phyloP scores from a whole-genome alignment of 2,888 invertebrate species.

The Caenorhabditis sp. region DNA sequence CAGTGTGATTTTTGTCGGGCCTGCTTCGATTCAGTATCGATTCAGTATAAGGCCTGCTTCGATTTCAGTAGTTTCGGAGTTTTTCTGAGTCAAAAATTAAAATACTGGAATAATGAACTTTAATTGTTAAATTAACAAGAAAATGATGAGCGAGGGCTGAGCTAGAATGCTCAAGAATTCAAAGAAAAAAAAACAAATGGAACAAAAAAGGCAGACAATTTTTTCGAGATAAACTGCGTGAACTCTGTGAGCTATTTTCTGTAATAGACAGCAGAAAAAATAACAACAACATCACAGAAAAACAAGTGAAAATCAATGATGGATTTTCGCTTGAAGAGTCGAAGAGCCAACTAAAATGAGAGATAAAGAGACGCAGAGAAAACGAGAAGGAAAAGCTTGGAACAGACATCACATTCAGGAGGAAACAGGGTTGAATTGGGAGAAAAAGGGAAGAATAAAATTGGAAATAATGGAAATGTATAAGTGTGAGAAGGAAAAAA shows the following conservation, averaged over 20 bases:
- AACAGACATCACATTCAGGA: neutral
- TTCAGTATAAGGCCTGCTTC: no score
- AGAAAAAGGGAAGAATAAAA: neutral
- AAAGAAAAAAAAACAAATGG: neutral
- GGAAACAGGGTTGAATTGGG: neutral
- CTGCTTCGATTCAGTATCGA: no score
- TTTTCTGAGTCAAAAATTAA: no score
- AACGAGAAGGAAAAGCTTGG: neutral
- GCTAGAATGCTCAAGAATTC: neutral
- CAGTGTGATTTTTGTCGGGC: no score
- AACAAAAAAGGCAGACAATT: neutral
- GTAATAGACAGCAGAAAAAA: neutral
- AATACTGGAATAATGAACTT: no score
- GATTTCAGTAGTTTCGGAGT: no score
- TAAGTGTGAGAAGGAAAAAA: neutral
- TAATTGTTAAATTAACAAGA: no score
- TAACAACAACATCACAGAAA: neutral
- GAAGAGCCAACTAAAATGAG: neutral
- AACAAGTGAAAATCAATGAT: constrained; percentile 1
- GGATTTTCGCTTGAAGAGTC: neutral
- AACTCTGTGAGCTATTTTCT: neutral
- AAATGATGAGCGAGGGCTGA: no score
- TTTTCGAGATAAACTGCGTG: neutral
- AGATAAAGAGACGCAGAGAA: neutral
- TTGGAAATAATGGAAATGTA: neutral